Base-by-base conservation (phyloP, 2,113 vertebrate genomes). In the Kryptolebias marmoratus region DNA sequence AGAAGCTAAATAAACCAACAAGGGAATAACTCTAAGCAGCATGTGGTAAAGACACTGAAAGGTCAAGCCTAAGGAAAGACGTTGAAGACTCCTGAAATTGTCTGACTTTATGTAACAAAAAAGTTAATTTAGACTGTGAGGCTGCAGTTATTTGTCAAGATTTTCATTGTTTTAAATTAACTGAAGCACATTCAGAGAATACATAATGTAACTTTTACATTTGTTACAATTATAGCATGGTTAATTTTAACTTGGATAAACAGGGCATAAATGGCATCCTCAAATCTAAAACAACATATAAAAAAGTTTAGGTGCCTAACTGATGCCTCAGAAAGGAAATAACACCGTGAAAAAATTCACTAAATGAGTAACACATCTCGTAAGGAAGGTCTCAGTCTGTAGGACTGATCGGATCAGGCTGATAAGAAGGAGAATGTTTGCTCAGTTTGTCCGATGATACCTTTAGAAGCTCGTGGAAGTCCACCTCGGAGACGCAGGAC, bases 391-490 rank as follows among this genome's bases (percentile, higher is more conserved):
- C 14, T 56, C 30, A 31, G 13, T 32, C 54, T 32, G 54, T 31
- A 30, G 53, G 27, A 56, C 54, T 12, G 54, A 49, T 36, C 7
- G 32, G 39, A 42, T 9, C 39, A 42, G 4, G 39, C 39, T 10
- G 39, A 42, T 10, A 50, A 36, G 14, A 57, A 16, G 15, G 16
- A 16, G 8, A 31, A 47, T 28, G 9, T 60, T 58, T 48, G 49
- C 18, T 11, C 18, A 5, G 13, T 39, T 50, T 68, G 50, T 63
- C 45, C 31, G 53, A 0, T 13, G 58, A 31, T 89, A 97, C 96
- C 95, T 95, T 73, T 44, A 96, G 87, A 67, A 97, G 90, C 1
- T 55, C 15, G 22, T 88, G 80, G 80, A 97, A 93, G 8, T 78
- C 82, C 18, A 73, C 63, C 10, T 88, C 79, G 2, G 55, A 90